Conservation (phyloP, 2,888 invertebrate species). For the Orthonevra nobilis region DNA sequence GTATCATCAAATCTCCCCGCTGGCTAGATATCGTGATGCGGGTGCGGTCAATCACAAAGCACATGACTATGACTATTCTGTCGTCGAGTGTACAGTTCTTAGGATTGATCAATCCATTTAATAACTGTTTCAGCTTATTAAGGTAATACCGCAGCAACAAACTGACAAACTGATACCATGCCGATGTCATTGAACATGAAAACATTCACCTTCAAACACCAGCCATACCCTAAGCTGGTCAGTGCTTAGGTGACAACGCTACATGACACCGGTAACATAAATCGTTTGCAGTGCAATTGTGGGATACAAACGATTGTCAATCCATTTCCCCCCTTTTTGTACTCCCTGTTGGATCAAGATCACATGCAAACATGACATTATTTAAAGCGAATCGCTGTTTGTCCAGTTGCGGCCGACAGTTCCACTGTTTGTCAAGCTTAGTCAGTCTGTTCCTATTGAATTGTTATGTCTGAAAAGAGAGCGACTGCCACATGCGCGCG, state of each 20-base stretch:
- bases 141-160: not conserved
- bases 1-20: too few species aligned
- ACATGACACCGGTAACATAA: slow-evolving; percentile 56
- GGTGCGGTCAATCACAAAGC: too few species aligned
- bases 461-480: too few species aligned
- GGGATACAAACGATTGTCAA: slow-evolving; percentile 11
- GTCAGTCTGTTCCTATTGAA: not conserved
- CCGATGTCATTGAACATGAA: not conserved
- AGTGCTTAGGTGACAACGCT: slow-evolving; percentile 32
- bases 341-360: slow-evolving; percentile 31
- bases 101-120: too few species aligned
- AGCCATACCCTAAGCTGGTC: not conserved
- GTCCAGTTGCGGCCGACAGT: not conserved
- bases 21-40: too few species aligned
- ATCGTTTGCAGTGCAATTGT: slow-evolving; percentile 27
- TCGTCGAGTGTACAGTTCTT: too few species aligned
- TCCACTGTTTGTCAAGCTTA: not conserved
- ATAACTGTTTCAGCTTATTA: not conserved
- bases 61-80: too few species aligned
- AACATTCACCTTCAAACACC: not conserved
- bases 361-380: slow-evolving; percentile 37
- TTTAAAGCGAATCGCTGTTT: slow-evolving; percentile 16
- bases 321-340: slow-evolving; percentile 1
- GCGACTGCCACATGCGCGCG: slow-evolving; percentile 54
- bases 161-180: not conserved